Evolutionary conservation across 53 echinoderm and acorn worm genomes (phyloP).

Genomic region (Echinometra lucunter): DNA sequence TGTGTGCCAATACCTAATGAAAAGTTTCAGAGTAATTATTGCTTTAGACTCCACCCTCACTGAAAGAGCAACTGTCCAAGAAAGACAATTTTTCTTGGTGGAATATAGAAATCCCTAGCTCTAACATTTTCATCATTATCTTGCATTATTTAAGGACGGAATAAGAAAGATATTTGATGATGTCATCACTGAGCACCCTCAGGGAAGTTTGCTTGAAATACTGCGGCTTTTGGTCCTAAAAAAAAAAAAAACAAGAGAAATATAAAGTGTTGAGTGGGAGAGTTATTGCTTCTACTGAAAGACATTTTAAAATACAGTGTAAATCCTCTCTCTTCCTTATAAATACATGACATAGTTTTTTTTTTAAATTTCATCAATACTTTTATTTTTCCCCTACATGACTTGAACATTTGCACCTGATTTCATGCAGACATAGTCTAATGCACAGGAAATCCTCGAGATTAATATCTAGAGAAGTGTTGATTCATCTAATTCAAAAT

Average conservation of each 20-base stretch:
- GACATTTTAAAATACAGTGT: neutral
- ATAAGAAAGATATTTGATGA: neutral
- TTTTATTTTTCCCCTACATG: too few relatives aligned
- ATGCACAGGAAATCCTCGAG: neutral
- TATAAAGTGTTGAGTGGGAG: neutral
- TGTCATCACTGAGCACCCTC: conserved; percentile 16
- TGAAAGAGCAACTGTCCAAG: neutral
- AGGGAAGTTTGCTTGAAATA: conserved; percentile 43
- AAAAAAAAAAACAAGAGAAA: neutral
- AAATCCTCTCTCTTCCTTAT: neutral
- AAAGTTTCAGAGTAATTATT: neutral
- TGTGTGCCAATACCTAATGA: neutral
- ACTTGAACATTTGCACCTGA: neutral
- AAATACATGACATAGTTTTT: neutral
- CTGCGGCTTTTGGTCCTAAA: conserved; percentile 53
- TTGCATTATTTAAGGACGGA: conserved; percentile 41
- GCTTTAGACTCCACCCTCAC: neutral
- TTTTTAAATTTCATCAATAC: too few relatives aligned
- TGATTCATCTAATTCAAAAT: too few relatives aligned
- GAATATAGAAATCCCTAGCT: neutral
- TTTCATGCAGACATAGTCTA: neutral
- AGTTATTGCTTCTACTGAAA: neutral
- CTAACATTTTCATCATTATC: neutral
- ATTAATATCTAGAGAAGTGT: too few relatives aligned
- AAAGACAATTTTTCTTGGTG: neutral